Evolutionary conservation across 2,797 vertebrate genomes (phyloP).

Genomic region (Chelon labrosus): DNA sequence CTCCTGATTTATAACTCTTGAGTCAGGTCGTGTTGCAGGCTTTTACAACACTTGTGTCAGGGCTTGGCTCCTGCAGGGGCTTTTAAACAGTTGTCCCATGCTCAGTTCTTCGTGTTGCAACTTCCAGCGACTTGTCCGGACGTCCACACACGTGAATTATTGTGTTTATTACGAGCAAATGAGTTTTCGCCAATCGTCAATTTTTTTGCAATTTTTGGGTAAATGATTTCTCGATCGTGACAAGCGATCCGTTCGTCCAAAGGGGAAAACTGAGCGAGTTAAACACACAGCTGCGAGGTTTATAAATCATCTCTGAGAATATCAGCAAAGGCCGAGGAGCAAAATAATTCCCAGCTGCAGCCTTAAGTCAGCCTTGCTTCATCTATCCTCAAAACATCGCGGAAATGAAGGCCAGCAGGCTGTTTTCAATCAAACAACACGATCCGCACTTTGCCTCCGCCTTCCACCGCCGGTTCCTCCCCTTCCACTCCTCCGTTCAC

Average conservation of each 20-base stretch:
- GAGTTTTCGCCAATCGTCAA: neutral
- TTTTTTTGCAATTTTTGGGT: conserved; percentile 15
- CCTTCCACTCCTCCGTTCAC: conserved; percentile 47
- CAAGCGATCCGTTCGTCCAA: conserved; percentile 22
- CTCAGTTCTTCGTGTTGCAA: conserved; percentile 26
- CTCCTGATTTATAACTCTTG: conserved; percentile 47
- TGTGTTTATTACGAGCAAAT: neutral
- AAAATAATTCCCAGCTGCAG: conserved; percentile 75
- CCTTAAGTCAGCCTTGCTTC: conserved; percentile 61
- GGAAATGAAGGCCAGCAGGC: conserved; percentile 72
- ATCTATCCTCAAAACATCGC: conserved; percentile 65
- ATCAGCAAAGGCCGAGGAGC: conserved; percentile 58
- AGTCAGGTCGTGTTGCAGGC: conserved; percentile 23
- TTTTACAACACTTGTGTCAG: conserved; percentile 66
- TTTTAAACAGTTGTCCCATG: conserved; percentile 45
- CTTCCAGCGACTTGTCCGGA: conserved; percentile 6
- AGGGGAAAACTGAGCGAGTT: conserved; percentile 32
- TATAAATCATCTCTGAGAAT: conserved; percentile 72
- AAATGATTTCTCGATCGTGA: conserved; percentile 43
- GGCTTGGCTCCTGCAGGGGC: conserved; percentile 59
- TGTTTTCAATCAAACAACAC: conserved; percentile 78
- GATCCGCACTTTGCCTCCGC: conserved; percentile 40
- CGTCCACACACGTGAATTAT: neutral
- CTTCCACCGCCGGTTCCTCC: conserved; percentile 52
- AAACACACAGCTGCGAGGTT: conserved; percentile 73